phyloP scores from a whole-genome alignment of 2,797 vertebrate species.

The Trematomus bernacchii region DNA sequence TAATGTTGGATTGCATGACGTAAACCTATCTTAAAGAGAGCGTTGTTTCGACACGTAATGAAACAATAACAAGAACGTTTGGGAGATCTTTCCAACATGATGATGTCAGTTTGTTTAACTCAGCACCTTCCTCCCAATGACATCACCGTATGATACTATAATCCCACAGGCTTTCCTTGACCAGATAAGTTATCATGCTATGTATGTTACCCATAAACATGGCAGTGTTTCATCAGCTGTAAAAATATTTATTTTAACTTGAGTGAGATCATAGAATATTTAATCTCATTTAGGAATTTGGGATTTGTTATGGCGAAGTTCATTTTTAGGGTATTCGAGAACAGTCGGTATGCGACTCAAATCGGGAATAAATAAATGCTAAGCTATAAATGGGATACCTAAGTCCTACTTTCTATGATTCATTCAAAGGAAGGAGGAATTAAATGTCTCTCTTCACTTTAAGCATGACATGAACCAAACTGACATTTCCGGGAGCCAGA shows the following conservation, averaged over 20 bases:
- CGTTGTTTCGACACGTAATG: slow-evolving; percentile 8
- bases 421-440: not conserved
- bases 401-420: slow-evolving; percentile 24
- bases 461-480: slow-evolving; percentile 37
- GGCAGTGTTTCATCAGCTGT: slow-evolving; percentile 18
- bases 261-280: not conserved
- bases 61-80: slow-evolving; percentile 32
- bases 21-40: not conserved
- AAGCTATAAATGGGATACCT: slow-evolving; percentile 32
- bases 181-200: not conserved
- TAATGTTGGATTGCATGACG: slow-evolving; percentile 5
- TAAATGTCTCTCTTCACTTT: slow-evolving; percentile 33
- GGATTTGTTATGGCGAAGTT: not conserved
- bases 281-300: slow-evolving; percentile 10
- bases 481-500: slow-evolving; percentile 54
- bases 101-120: slow-evolving; percentile 48
- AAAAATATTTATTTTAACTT: slow-evolving; percentile 48
- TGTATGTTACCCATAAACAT: slow-evolving; percentile 48
- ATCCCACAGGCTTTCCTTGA: slow-evolving; percentile 36
- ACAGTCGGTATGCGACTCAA: not conserved
- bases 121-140: slow-evolving; percentile 35
- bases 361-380: slow-evolving; percentile 12
- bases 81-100: slow-evolving; percentile 15
- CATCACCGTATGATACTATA: slow-evolving; percentile 46
- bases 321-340: slow-evolving; percentile 4